phyloP scores from a whole-genome alignment of 1,140 invertebrate species.

The Schmidtea mediterranea region DNA sequence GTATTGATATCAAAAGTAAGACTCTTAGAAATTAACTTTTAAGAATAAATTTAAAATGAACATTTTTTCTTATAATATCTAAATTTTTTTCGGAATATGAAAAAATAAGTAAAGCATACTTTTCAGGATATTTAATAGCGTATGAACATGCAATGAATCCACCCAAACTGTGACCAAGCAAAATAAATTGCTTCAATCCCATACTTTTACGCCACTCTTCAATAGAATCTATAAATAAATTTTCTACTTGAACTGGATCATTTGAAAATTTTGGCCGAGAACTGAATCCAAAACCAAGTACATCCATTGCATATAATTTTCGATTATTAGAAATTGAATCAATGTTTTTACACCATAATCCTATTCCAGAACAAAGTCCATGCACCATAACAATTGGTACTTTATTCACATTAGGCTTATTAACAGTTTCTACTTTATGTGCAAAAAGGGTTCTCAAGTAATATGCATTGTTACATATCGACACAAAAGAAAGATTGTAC shows the following conservation, averaged over 20 bases:
- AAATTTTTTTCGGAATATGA: too few species aligned
- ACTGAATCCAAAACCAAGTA: slow-evolving; percentile 72
- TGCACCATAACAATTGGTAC: slow-evolving; percentile 59
- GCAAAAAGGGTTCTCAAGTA: too few species aligned
- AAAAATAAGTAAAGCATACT: neutral
- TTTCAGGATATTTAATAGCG: slow-evolving; percentile 32
- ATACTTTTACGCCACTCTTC: slow-evolving; percentile 76
- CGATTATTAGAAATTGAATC: slow-evolving; percentile 38
- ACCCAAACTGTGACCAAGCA: slow-evolving; percentile 77
- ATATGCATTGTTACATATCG: too few species aligned
- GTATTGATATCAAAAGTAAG: too few species aligned
- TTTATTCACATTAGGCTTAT: neutral
- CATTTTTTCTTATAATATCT: too few species aligned
- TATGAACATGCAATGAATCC: slow-evolving; percentile 75
- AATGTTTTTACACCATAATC: slow-evolving; percentile 59
- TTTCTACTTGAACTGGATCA: slow-evolving; percentile 50
- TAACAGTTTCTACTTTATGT: too few species aligned
- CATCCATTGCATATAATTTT: slow-evolving; percentile 70
- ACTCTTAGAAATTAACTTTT: too few species aligned
- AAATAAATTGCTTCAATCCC: slow-evolving; percentile 55
- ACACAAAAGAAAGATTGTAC: too few species aligned
- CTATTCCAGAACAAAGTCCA: slow-evolving; percentile 71
- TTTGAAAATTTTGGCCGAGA: slow-evolving; percentile 53
- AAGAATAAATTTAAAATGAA: too few species aligned
- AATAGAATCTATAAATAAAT: slow-evolving; percentile 59